phyloP scores from a whole-genome alignment of 2,113 vertebrate species.

The Neodon shergylaensis region DNA sequence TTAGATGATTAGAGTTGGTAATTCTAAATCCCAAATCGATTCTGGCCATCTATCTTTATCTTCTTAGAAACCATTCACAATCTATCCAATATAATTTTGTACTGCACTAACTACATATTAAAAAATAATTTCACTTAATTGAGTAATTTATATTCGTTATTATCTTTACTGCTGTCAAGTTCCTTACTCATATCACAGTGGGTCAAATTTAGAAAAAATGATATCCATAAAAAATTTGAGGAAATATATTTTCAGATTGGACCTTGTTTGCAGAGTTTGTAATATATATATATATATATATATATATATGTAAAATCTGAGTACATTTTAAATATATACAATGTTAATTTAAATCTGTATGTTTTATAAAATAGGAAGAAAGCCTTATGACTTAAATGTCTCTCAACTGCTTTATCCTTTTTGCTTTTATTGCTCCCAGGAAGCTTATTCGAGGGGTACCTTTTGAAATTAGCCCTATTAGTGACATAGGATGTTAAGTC shows the following conservation, averaged over 20 bases:
- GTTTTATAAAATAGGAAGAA: neutral
- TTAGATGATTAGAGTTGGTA: neutral
- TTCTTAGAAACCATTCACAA: neutral
- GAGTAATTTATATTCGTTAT: conserved; percentile 11
- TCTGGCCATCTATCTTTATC: neutral
- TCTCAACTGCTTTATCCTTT: neutral
- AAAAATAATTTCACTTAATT: neutral
- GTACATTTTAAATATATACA: neutral
- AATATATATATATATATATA: neutral
- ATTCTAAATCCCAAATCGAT: neutral
- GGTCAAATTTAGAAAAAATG: neutral
- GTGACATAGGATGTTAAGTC: neutral
- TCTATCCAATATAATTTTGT: neutral
- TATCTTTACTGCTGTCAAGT: neutral
- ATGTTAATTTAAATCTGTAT: neutral
- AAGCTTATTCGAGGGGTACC: neutral
- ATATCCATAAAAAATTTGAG: neutral
- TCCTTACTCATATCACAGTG: neutral
- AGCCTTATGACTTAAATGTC: neutral
- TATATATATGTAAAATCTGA: neutral
- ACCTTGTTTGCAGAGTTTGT: neutral
- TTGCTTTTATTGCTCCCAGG: neutral
- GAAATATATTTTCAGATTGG: neutral
- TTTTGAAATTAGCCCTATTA: neutral
- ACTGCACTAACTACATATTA: neutral